Evolutionary conservation across 2,113 vertebrate genomes (phyloP), one percentile per base, ranked within the genome.

Genomic region (Halichoerus grypus): DNA sequence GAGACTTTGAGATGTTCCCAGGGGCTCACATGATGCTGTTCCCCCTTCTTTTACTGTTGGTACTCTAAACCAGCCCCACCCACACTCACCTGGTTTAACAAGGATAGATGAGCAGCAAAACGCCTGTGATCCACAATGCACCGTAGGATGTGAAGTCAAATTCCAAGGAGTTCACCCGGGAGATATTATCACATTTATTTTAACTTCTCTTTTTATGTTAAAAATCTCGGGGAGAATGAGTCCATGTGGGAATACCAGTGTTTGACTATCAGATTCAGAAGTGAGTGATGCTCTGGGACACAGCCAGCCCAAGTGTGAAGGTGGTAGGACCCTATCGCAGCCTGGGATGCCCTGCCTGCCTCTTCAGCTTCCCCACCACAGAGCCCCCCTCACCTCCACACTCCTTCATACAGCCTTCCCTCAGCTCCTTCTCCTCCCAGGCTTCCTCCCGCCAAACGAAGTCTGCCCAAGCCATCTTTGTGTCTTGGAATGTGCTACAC

Each of bases 361-460:
- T 53, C 81, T 8, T 0, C 7, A 4, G 57, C 33, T 36, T 15
- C 13, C 42, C 31, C 0, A 3, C 2, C 10, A 6, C 0, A 0
- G 3, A 4, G 22, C 26, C 1, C 22, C 8, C 4, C 21, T 1
- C 0, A 18, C 3, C 33, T 26, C 36, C 33, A 5, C 0, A 3
- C 46, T 4, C 36, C 22, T 4, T 1, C 2, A 67, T 5, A 36
- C 4, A 33, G 21, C 21, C 55, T 18, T 33, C 18, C 71, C 85
- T 7, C 57, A 80, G 71, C 9, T 18, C 33, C 74, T n/a, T 0
- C 6, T 33, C 46, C 12, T 61, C 69, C 26, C 49, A 18, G 46
- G 57, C 36, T 57, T 74, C 74, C 36, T 63, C n/a, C 65, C 49
- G 24, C 24, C 26, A 26, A 18, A 3, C 0, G 1, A 57, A 31